phyloP scores from a whole-genome alignment of 2,797 vertebrate genomes.

The Lophius americanus region DNA sequence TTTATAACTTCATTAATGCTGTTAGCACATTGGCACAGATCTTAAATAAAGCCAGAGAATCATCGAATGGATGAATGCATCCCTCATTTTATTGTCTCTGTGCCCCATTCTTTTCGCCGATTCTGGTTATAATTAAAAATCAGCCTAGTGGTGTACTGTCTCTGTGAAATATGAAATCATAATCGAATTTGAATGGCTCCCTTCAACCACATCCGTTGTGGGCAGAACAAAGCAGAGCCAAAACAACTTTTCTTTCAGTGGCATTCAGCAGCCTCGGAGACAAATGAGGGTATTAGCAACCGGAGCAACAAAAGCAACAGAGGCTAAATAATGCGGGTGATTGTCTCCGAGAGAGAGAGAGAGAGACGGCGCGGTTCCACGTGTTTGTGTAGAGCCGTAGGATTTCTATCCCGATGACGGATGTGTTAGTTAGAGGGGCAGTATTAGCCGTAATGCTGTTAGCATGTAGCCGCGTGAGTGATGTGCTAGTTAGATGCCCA shows the following conservation, averaged over 20 bases:
- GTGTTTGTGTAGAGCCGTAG: constrained; percentile 65
- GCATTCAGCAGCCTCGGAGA: constrained; percentile 62
- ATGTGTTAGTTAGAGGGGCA: constrained; percentile 81
- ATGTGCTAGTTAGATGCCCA: constrained; percentile 84
- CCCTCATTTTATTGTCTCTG: constrained; percentile 81
- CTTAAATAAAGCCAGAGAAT: constrained; percentile 85
- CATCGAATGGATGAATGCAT: constrained; percentile 79
- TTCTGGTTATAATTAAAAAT: constrained; percentile 86
- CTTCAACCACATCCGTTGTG: constrained; percentile 58
- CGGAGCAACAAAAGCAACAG: constrained; percentile 61
- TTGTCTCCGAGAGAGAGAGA: constrained; percentile 64
- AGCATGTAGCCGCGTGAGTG: constrained; percentile 81
- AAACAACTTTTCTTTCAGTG: constrained; percentile 65
- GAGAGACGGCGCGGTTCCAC: constrained; percentile 21
- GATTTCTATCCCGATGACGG: constrained; percentile 74
- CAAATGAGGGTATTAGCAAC: constrained; percentile 70
- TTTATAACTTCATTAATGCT: constrained; percentile 98
- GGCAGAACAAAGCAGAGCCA: constrained; percentile 53
- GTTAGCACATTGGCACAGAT: constrained; percentile 90
- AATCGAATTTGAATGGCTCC: constrained; percentile 75
- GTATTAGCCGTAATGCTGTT: constrained; percentile 82
- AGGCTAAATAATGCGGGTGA: constrained; percentile 65
- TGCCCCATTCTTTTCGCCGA: constrained; percentile 76
- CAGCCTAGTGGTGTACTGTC: constrained; percentile 76
- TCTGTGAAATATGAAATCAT: constrained; percentile 81